A percentile compares a stretch with the other conserved stretches of the same genome.
phyloP scores from a whole-genome alignment of 2,113 vertebrate species.

The Vidua chalybeata region DNA sequence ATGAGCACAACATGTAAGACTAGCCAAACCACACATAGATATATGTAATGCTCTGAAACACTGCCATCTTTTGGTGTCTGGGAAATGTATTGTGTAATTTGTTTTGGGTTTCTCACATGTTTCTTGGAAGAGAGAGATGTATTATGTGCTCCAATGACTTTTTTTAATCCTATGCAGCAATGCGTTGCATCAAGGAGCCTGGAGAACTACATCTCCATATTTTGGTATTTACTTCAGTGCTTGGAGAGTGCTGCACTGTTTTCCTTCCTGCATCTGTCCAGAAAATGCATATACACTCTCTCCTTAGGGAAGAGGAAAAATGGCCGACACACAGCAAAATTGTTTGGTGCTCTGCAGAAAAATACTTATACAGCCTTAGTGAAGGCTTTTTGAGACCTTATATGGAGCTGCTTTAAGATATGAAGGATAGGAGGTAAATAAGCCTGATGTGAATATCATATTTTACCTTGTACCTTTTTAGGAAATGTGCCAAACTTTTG shows the following conservation, averaged over 20 bases:
- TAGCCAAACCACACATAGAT: background rate
- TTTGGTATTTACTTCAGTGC: background rate
- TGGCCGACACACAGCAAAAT: background rate
- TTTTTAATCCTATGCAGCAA: background rate
- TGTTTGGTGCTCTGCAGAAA: background rate
- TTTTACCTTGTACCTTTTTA: background rate
- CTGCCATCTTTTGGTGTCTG: slow-evolving; percentile 54
- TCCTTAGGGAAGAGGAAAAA: background rate
- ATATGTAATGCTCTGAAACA: background rate
- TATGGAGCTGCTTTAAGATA: background rate
- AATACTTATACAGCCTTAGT: background rate
- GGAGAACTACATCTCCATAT: background rate
- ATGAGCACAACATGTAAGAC: background rate
- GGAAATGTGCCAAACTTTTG: background rate
- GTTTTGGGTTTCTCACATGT: background rate
- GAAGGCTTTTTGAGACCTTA: background rate
- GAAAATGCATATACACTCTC: background rate
- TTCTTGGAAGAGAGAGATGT: background rate
- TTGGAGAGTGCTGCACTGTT: background rate
- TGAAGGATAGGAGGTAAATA: background rate
- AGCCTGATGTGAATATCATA: background rate
- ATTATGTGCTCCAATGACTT: background rate
- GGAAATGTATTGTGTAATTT: background rate
- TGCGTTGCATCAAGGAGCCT: accelerated
- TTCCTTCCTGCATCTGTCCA: background rate